Evolutionary conservation across 2,113 vertebrate species (phyloP).

Genomic region (Aix galericulata): DNA sequence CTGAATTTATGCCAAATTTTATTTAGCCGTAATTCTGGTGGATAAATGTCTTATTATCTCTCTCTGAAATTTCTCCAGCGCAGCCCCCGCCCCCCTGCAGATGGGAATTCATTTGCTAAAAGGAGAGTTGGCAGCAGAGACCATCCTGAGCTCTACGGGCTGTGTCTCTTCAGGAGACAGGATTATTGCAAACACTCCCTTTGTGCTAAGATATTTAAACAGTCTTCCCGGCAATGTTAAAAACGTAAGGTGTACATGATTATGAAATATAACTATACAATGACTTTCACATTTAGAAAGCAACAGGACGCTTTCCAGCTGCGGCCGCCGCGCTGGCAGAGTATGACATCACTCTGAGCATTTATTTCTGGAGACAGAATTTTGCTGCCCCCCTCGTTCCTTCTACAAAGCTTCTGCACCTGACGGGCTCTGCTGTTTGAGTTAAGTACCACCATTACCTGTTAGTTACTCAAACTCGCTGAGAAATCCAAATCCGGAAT

Average conservation of each 20-base stretch:
- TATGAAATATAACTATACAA: constrained; percentile 38
- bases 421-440: background rate
- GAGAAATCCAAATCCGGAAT: background rate
- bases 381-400: background rate
- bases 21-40: constrained; percentile 18
- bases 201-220: background rate
- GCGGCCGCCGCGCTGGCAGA: background rate
- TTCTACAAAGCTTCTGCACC: background rate
- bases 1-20: background rate
- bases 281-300: constrained; percentile 40
- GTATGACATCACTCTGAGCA: background rate
- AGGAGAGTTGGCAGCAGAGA: constrained; percentile 51
- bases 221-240: constrained; percentile 53
- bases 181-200: constrained; percentile 55
- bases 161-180: constrained; percentile 50
- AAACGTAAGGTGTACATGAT: constrained; percentile 42
- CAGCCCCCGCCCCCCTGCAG: background rate
- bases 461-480: background rate
- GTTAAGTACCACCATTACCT: background rate
- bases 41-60: background rate
- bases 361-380: background rate
- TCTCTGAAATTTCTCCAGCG: constrained; percentile 49
- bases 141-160: constrained; percentile 6
- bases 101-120: constrained; percentile 58
- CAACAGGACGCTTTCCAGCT: background rate